phyloP scores from a whole-genome alignment of 23 tunicate genomes.

The Halocynthia aurantium region DNA sequence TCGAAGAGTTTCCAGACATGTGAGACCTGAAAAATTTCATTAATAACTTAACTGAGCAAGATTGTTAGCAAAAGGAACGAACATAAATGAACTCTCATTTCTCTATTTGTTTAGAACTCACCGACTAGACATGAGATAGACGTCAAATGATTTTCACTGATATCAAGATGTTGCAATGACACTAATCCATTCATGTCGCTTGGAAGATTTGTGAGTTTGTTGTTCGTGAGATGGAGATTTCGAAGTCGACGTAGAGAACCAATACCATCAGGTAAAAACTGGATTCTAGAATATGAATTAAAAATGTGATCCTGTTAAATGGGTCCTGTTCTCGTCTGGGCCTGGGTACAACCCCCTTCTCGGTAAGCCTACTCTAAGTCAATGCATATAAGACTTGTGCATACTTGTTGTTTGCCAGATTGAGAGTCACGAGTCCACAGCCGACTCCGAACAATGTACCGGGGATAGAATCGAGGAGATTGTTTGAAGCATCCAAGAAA shows the following conservation, averaged over 20 bases:
- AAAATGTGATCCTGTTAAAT: too few species aligned
- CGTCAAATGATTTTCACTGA: conserved; percentile 47
- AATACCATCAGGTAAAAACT: conserved; percentile 45
- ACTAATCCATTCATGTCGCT: conserved; percentile 49
- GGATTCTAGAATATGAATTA: neutral
- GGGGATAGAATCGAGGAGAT: conserved; percentile 54
- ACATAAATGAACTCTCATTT: too few species aligned
- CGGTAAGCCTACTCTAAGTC: too few species aligned
- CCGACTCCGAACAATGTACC: conserved; percentile 34
- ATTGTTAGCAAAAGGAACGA: too few species aligned
- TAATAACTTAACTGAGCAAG: too few species aligned
- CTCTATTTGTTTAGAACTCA: conserved; percentile 30
- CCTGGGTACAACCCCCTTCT: too few species aligned
- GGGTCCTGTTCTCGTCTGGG: too few species aligned
- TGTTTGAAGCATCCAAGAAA: conserved; percentile 49
- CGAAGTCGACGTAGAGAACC: conserved; percentile 40
- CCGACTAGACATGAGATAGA: conserved; percentile 27
- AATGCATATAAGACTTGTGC: too few species aligned
- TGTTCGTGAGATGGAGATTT: conserved; percentile 26
- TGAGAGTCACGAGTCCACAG: conserved; percentile 31
- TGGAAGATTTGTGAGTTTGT: conserved; percentile 45
- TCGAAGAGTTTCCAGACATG: conserved; percentile 27
- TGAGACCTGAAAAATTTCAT: conserved; percentile 21
- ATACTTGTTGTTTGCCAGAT: conserved; percentile 59
- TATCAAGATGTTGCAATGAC: conserved; percentile 35